These are phyloP conservation scores for Cataglyphis livida DNA, from an alignment of 2,888 invertebrate species.

Conservation along the genomic window DNA sequence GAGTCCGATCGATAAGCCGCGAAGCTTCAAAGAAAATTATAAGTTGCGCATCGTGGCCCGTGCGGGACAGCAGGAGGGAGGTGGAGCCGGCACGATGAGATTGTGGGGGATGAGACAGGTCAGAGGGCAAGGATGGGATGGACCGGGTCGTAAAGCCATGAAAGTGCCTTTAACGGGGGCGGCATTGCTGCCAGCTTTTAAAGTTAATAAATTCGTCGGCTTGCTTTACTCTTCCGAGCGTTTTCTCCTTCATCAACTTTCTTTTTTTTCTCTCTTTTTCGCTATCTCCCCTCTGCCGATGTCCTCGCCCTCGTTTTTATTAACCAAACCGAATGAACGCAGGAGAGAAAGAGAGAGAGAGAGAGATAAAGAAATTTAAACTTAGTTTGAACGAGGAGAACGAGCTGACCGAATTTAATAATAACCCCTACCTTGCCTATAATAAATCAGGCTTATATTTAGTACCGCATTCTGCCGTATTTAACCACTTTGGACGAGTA, in stretches of 20 bases:
- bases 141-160: slow-evolving; percentile 73
- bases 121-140: slow-evolving; percentile 19
- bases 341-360: not conserved
- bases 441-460: slow-evolving; percentile 83
- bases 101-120: slow-evolving; percentile 24
- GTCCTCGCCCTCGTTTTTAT: slow-evolving; percentile 56
- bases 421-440: slow-evolving; percentile 78
- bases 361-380: slow-evolving; percentile 74
- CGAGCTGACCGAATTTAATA: slow-evolving; percentile 82
- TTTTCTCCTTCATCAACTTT: slow-evolving; percentile 52
- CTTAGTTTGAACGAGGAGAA: slow-evolving; percentile 77
- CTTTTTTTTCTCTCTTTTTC: slow-evolving; percentile 28
- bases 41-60: slow-evolving; percentile 75
- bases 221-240: slow-evolving; percentile 68
- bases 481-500: slow-evolving; percentile 41
- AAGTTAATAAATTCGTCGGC: slow-evolving; percentile 83
- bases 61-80: slow-evolving; percentile 28
- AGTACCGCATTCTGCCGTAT: slow-evolving; percentile 62
- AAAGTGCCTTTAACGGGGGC: slow-evolving; percentile 76
- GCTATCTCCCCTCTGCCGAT: slow-evolving; percentile 24
- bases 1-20: slow-evolving; percentile 77
- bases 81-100: slow-evolving; percentile 34
- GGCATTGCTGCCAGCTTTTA: slow-evolving; percentile 80
- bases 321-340: slow-evolving; percentile 14
- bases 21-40: slow-evolving; percentile 82